These are phyloP conservation scores for Chlorodrepanis virens DNA, from an alignment of 2,113 vertebrate genomes.

Conservation along the genomic window DNA sequence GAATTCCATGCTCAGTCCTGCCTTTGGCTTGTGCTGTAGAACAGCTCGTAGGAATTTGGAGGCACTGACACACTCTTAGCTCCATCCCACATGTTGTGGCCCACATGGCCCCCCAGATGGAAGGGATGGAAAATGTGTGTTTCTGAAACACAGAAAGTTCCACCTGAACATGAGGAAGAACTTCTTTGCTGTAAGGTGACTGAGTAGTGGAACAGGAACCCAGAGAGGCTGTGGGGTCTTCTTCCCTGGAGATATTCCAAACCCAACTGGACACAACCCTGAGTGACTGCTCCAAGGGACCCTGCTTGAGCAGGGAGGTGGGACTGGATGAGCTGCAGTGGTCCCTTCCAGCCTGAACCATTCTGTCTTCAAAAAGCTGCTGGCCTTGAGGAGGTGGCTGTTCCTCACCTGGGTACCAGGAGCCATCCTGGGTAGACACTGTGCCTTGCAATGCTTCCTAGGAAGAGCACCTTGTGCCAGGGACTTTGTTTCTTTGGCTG, in stretches of 20 bases:
- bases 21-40: neutral
- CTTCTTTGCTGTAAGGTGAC: neutral
- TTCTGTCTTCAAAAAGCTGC: neutral
- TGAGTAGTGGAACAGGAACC: neutral
- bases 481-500: rapidly evolving
- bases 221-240: neutral
- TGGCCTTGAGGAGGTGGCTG: neutral
- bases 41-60: neutral
- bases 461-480: neutral
- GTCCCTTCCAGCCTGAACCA: neutral
- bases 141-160: neutral
- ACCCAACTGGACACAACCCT: neutral
- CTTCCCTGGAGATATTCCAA: neutral
- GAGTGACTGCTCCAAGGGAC: neutral
- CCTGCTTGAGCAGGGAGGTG: neutral
- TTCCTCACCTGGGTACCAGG: neutral
- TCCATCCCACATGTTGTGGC: neutral
- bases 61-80: neutral
- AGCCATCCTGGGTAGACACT: neutral
- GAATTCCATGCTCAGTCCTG: neutral
- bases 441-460: neutral
- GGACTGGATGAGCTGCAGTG: neutral
- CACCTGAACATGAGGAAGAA: neutral
- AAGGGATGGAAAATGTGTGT: neutral
- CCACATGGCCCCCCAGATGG: neutral